Percentiles rank a stretch among this genome's conserved stretches.
These are phyloP conservation scores for Drosophila neonasuta DNA, from an alignment of 2,888 invertebrate genomes.

Conservation along the genomic window DNA sequence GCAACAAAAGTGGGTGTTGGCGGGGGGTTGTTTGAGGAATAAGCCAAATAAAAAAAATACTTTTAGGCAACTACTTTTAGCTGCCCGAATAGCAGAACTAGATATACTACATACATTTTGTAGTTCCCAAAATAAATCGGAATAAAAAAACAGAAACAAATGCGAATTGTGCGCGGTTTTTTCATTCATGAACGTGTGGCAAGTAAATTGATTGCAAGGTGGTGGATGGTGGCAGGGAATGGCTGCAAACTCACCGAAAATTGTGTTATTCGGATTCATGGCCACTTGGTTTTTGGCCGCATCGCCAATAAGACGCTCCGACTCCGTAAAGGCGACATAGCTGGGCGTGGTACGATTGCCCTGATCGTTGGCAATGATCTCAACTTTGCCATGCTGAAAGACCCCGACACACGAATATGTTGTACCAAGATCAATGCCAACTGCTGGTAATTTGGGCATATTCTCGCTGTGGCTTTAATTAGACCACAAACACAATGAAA, in stretches of 20 bases:
- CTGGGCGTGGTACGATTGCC: constrained; percentile 92
- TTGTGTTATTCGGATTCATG: constrained; percentile 95
- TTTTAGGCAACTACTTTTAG: constrained; percentile 47
- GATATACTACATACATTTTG: constrained; percentile 21
- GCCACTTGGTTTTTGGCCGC: constrained; percentile 93
- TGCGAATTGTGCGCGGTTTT: constrained; percentile 7
- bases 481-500: constrained; percentile 47
- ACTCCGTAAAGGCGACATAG: constrained; percentile 91
- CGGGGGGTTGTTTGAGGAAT: constrained; percentile 6
- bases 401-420: constrained; percentile 97
- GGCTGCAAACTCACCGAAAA: constrained; percentile 91
- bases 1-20: neutral
- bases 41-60: constrained; percentile 41
- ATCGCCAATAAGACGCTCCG: constrained; percentile 92
- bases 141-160: constrained; percentile 24
- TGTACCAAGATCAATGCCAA: constrained; percentile 91
- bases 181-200: constrained; percentile 61
- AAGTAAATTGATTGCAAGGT: constrained; percentile 22
- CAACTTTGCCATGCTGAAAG: constrained; percentile 93
- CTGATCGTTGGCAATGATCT: constrained; percentile 92
- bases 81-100: constrained; percentile 25
- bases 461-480: constrained; percentile 70
- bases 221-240: neutral
- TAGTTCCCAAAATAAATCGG: constrained; percentile 51
- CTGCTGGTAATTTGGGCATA: constrained; percentile 82